Percentiles rank a stretch among this genome's conserved stretches.
Evolutionary conservation across 2,797 vertebrate species (phyloP).

Genomic region (Percopsis omiscomaycus): DNA sequence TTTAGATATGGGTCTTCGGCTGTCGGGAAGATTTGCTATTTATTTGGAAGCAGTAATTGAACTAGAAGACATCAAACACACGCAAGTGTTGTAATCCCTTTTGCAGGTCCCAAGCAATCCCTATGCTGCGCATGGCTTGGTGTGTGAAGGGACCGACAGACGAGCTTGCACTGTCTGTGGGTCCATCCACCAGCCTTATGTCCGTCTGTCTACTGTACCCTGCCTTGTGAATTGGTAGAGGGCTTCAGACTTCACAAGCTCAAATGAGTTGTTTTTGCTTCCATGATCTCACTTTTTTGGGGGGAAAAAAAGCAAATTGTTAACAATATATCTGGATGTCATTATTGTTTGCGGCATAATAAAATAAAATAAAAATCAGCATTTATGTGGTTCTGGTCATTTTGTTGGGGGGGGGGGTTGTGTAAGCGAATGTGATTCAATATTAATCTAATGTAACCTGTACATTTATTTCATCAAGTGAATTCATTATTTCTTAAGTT

Average conservation of each 20-base stretch:
- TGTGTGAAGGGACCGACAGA: conserved; percentile 57
- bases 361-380: conserved; percentile 69
- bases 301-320: conserved; percentile 76
- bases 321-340: conserved; percentile 86
- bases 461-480: no score
- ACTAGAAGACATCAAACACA: conserved; percentile 39
- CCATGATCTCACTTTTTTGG: conserved; percentile 75
- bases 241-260: conserved; percentile 74
- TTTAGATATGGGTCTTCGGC: conserved; percentile 41
- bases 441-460: not conserved
- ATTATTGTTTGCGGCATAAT: conserved; percentile 85
- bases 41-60: conserved; percentile 44
- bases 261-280: conserved; percentile 70
- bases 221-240: conserved; percentile 69
- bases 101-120: conserved; percentile 76
- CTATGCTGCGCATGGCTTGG: conserved; percentile 62
- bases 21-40: conserved; percentile 52
- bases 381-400: conserved; percentile 30
- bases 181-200: conserved; percentile 50
- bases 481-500: no score
- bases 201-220: conserved; percentile 64
- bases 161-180: conserved; percentile 51
- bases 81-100: conserved; percentile 47
- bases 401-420: not conserved
- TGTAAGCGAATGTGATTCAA: not conserved